Conservation (phyloP, 2,797 vertebrate genomes). For the Fringilla coelebs region DNA sequence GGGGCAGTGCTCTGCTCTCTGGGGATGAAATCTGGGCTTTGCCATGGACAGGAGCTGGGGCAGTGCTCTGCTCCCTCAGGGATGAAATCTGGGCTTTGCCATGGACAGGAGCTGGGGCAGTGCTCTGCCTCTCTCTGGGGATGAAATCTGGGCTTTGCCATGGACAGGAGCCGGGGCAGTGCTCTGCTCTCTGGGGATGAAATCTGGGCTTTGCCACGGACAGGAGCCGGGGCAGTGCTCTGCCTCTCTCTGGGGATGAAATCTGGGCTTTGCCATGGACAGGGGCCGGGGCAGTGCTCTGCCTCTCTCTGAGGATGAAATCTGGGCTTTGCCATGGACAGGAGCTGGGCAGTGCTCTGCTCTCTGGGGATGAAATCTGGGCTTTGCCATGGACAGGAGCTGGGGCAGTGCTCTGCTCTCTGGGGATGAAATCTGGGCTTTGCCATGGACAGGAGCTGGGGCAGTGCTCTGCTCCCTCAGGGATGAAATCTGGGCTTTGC, state of each 20-base stretch:
- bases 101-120: fast-evolving
- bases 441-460: fast-evolving
- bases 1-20: background rate
- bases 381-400: fast-evolving
- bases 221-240: background rate
- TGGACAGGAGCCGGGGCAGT: background rate
- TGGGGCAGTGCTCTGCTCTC: background rate
- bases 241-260: fast-evolving
- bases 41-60: fast-evolving
- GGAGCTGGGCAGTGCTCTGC: background rate
- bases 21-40: fast-evolving
- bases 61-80: background rate
- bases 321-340: background rate
- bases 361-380: fast-evolving
- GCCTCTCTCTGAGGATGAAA: fast-evolving
- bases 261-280: background rate
- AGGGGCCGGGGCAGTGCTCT: background rate
- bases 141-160: background rate
- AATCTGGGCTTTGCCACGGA: background rate
- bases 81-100: background rate
- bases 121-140: background rate
- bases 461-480: background rate
- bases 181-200: background rate
- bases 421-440: fast-evolving
- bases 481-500: background rate